phyloP scores from a whole-genome alignment of 2,797 vertebrate species.

The Bradypodion pumilum region DNA sequence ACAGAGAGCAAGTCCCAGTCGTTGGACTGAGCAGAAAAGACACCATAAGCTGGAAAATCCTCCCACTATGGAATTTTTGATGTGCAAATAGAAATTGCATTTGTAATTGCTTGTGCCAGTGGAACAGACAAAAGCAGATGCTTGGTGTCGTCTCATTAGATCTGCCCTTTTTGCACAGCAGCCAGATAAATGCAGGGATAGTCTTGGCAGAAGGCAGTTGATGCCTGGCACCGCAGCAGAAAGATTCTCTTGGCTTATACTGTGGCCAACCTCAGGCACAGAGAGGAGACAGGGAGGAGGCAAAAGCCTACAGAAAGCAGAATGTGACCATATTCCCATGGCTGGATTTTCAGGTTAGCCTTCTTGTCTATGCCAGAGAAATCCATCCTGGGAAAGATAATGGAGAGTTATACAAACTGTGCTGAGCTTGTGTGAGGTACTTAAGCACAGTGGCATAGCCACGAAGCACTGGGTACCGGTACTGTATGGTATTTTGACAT shows the following conservation, averaged over 20 bases:
- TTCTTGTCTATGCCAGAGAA: slow-evolving; percentile 38
- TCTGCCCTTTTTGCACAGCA: slow-evolving; percentile 65
- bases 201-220: slow-evolving; percentile 65
- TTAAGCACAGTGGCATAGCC: background rate
- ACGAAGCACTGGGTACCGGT: background rate
- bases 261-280: slow-evolving; percentile 58
- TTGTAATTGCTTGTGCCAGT: slow-evolving; percentile 63
- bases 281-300: slow-evolving; percentile 48
- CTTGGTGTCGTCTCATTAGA: slow-evolving; percentile 69
- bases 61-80: slow-evolving; percentile 47
- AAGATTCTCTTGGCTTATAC: slow-evolving; percentile 40
- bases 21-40: slow-evolving; percentile 2
- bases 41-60: slow-evolving; percentile 28
- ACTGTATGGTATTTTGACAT: background rate
- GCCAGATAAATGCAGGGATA: slow-evolving; percentile 69
- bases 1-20: background rate
- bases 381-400: slow-evolving; percentile 2
- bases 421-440: slow-evolving; percentile 3
- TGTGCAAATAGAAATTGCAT: slow-evolving; percentile 59
- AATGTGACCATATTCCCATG: slow-evolving; percentile 47
- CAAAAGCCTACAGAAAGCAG: slow-evolving; percentile 34
- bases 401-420: slow-evolving; percentile 12
- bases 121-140: slow-evolving; percentile 71
- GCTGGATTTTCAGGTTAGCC: slow-evolving; percentile 61
- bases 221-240: slow-evolving; percentile 65